Evolutionary conservation across 1,140 invertebrate genomes (phyloP).

Genomic region (Brachionus sp.): DNA sequence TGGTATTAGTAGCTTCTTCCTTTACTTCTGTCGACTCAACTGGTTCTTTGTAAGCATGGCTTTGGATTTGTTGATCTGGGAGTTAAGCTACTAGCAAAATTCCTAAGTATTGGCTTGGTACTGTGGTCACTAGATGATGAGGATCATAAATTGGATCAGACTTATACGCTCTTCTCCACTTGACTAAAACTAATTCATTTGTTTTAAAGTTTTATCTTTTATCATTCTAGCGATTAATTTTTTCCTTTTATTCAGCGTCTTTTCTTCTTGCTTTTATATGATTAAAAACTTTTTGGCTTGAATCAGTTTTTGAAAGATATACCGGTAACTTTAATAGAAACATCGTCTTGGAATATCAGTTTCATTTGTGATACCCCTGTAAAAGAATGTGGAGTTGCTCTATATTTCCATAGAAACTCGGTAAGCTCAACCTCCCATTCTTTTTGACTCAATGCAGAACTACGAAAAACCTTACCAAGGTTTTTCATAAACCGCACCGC

Average conservation of each 20-base stretch:
- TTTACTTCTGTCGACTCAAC: not conserved
- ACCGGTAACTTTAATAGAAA: not conserved
- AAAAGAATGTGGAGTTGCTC: not conserved
- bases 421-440: slow-evolving; percentile 1
- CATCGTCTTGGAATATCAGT: not conserved
- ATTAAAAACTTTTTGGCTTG: not conserved
- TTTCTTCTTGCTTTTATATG: not conserved
- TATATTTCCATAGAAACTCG: not conserved
- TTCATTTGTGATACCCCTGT: not conserved
- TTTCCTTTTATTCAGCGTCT: not conserved
- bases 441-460: not conserved
- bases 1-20: not conserved
- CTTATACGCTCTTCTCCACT: not conserved
- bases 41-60: not conserved
- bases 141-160: not conserved
- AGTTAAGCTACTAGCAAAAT: not conserved
- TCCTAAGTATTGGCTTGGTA: not conserved
- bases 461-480: not conserved
- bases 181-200: not conserved
- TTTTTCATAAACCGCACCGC: slow-evolving; percentile 45
- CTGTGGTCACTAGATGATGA: not conserved
- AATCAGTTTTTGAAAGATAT: not conserved
- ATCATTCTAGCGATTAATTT: not conserved
- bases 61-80: not conserved
- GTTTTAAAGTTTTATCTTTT: not conserved